Conservation (phyloP, 2,797 vertebrate genomes). For the Halcyon badia region DNA sequence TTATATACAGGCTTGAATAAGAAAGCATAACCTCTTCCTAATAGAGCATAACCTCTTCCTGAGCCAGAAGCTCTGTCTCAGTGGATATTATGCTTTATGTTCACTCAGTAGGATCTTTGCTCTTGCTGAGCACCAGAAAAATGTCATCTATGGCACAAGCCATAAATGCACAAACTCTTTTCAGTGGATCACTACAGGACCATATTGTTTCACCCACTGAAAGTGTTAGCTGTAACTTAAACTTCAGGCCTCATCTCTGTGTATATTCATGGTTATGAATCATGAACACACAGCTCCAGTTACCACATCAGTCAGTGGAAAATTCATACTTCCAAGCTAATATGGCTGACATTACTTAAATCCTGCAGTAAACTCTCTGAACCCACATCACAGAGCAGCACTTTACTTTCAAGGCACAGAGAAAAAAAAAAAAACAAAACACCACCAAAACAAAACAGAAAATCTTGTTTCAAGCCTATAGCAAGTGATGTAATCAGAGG, state of each 20-base stretch:
- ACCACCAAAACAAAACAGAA: not conserved
- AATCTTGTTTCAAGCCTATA: not conserved
- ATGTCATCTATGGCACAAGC: not conserved
- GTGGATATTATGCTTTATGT: not conserved
- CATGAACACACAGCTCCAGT: not conserved
- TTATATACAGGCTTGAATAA: not conserved
- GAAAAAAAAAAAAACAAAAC: not conserved
- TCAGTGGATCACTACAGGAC: not conserved
- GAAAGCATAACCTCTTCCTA: conserved; percentile 11
- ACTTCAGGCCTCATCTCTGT: not conserved
- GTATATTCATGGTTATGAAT: not conserved
- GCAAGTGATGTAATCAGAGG: not conserved
- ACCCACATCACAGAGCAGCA: not conserved
- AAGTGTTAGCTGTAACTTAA: not conserved
- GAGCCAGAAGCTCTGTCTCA: not conserved
- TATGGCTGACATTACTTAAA: not conserved
- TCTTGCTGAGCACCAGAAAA: not conserved
- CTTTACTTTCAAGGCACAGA: not conserved
- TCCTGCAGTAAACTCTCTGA: not conserved
- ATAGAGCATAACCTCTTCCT: not conserved
- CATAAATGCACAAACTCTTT: not conserved
- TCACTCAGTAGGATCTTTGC: not conserved
- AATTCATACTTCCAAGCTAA: not conserved
- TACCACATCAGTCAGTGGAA: not conserved
- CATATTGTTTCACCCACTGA: not conserved